Evolutionary conservation across 2,888 invertebrate species (phyloP).

Genomic region (Steinernema hermaphroditum): DNA sequence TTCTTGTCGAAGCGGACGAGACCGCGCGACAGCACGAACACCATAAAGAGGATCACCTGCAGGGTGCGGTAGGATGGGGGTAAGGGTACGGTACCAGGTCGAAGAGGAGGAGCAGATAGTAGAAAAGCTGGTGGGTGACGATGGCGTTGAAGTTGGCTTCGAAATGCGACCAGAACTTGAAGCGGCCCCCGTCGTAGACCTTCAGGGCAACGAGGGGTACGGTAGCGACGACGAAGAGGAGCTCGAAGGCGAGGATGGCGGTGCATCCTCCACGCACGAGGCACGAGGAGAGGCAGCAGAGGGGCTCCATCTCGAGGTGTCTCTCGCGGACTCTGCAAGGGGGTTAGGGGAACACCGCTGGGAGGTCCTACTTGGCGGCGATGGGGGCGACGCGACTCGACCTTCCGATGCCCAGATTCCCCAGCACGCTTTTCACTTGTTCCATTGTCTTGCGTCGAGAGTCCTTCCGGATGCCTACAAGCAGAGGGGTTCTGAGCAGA

Average conservation of each 20-base stretch:
- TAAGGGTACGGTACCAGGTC: slow-evolving; percentile 37
- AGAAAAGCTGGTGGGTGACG: slow-evolving; percentile 46
- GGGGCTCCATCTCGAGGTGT: slow-evolving; percentile 62
- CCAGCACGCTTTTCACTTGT: neutral
- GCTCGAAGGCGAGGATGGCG: slow-evolving; percentile 58
- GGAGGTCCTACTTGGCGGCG: neutral
- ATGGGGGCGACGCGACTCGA: slow-evolving; percentile 9
- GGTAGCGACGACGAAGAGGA: slow-evolving; percentile 42
- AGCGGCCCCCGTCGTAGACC: slow-evolving; percentile 41
- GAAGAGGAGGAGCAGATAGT: slow-evolving; percentile 46
- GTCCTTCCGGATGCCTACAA: slow-evolving; percentile 1
- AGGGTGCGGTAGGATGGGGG: slow-evolving; percentile 8
- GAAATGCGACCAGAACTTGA: slow-evolving; percentile 41
- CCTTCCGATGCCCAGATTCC: neutral
- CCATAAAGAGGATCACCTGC: slow-evolving; percentile 35
- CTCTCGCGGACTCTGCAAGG: slow-evolving; percentile 57
- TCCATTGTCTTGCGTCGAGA: neutral
- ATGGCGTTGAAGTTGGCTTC: slow-evolving; percentile 46
- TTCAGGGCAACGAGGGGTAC: slow-evolving; percentile 36
- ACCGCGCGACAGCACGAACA: slow-evolving; percentile 42
- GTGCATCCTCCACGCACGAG: slow-evolving; percentile 63
- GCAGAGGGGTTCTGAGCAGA: no score
- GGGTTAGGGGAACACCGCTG: neutral
- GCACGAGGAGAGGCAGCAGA: slow-evolving; percentile 63
- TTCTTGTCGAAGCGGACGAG: slow-evolving; percentile 46